A percentile compares a stretch with the other conserved stretches of the same genome.
phyloP scores from a whole-genome alignment of 2,113 vertebrate genomes.

The Andinoacara biseriatus region DNA sequence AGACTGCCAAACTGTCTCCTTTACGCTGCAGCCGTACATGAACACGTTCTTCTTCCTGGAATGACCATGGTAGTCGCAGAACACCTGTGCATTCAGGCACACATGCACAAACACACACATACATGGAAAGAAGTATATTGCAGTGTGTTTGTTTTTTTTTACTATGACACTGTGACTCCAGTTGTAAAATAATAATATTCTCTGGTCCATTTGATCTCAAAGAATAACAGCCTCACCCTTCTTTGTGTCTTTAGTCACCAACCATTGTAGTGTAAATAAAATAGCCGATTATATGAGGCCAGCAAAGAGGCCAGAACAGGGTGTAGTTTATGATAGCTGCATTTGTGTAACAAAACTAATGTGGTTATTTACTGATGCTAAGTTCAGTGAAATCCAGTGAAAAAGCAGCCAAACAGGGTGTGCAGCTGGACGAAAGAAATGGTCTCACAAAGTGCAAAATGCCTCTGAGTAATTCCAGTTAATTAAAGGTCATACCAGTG shows the following conservation, averaged over 20 bases:
- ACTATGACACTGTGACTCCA: background rate
- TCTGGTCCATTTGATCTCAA: background rate
- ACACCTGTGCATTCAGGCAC: constrained; percentile 68
- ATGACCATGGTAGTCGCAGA: constrained; percentile 95
- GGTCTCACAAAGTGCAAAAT: constrained; percentile 18
- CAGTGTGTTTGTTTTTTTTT: background rate
- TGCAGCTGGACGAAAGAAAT: constrained; percentile 22
- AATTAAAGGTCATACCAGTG: constrained; percentile 83
- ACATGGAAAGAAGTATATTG: background rate
- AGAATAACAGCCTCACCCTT: background rate
- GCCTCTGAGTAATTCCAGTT: constrained; percentile 25
- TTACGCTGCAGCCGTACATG: constrained; percentile 98
- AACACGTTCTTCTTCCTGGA: constrained; percentile 99
- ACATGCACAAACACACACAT: background rate
- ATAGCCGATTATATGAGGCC: background rate
- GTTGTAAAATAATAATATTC: background rate
- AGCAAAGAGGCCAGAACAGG: constrained; percentile 4
- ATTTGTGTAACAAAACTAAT: constrained; percentile 33
- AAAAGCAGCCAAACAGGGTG: constrained; percentile 25
- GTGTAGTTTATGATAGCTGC: constrained; percentile 26
- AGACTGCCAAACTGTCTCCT: constrained; percentile 95
- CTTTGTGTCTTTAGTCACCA: background rate
- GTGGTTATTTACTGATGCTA: constrained; percentile 26
- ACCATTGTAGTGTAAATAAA: constrained; percentile 22
- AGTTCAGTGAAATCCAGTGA: background rate